Base-by-base conservation (phyloP, 2,797 vertebrate species). In the Pristis pectinata region DNA sequence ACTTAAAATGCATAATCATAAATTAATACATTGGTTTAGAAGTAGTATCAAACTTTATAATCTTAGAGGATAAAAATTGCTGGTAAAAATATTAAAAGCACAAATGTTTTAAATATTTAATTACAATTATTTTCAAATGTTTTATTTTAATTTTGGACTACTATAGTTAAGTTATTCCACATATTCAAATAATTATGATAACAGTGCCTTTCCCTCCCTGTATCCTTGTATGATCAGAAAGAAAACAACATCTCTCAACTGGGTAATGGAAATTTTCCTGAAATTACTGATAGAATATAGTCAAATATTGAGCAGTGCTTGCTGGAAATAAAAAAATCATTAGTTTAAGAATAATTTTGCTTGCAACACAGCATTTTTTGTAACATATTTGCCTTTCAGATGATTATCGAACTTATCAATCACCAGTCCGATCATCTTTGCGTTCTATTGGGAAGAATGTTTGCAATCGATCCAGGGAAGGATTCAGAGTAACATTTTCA, bases 401-500 rank as follows among this genome's bases (percentile, higher is more conserved):
- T 96, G 97, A 97, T 94, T 96, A 96, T 91, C 95, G 95, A 95
- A 95, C 61, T 44, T 96, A 96, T 94, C 95, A 95, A 0, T 95
- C 96, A 56, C 95, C 95, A 95, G 94, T 37, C 61, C 96, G 96
- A 27, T 95, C 96, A 53, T 95, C 96, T 80, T 95, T 96, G 9
- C 95, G 95, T 67, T 96, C 96, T 59, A 95, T 96, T 89, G 96
- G 96, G 80, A 96, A 96, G 94, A 95, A 95, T 82, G 93, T 95
- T 37, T 15, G 95, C 30, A 79, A 15, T 30, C 74, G 95, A 49
- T 22, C 94, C 89, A 96, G 95, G 96, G 96, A 97, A 95, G 96
- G 95, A 1, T 95, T 95, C 49, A 95, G 95, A 56, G 95, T 97
- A 85, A 96, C 96, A 64, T 96, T 97, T 95, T 95, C 96, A 95